These are phyloP conservation scores for Discoglossus pictus DNA, from an alignment of 2,797 vertebrate species.

Conservation along the genomic window DNA sequence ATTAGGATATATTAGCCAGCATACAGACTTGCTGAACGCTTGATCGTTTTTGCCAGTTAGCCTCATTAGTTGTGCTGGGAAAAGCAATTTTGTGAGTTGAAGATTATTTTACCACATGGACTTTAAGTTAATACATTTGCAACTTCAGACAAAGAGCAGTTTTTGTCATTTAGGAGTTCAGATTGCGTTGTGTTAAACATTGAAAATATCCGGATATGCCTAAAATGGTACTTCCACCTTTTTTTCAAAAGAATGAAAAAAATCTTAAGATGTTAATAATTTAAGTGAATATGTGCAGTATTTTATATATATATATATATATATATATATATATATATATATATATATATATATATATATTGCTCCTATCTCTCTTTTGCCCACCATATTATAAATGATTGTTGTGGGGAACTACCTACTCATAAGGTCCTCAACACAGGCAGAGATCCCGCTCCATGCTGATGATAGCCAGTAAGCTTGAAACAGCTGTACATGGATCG, in stretches of 20 bases:
- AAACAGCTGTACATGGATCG: too few relatives aligned
- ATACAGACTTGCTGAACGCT: conserved; percentile 12
- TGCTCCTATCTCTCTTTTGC: too few relatives aligned
- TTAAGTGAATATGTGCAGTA: background rate
- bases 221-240: conserved; percentile 33
- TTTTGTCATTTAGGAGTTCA: conserved; percentile 41
- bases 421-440: too few relatives aligned
- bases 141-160: conserved; percentile 19
- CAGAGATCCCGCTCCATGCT: too few relatives aligned
- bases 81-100: background rate
- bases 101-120: conserved; percentile 19
- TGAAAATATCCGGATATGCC: conserved; percentile 24
- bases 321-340: too few relatives aligned
- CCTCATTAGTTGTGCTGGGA: conserved; percentile 18
- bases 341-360: too few relatives aligned
- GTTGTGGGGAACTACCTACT: too few relatives aligned
- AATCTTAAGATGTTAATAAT: background rate
- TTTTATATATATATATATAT: background rate
- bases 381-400: too few relatives aligned
- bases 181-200: conserved; percentile 17
- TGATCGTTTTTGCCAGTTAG: background rate
- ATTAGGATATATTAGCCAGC: conserved; percentile 38
- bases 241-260: background rate
- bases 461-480: too few relatives aligned
- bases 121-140: conserved; percentile 11